Percentiles rank a stretch among this genome's conserved stretches.
Evolutionary conservation across 2,888 invertebrate genomes (phyloP).

Genomic region (Conchocele bisecta): DNA sequence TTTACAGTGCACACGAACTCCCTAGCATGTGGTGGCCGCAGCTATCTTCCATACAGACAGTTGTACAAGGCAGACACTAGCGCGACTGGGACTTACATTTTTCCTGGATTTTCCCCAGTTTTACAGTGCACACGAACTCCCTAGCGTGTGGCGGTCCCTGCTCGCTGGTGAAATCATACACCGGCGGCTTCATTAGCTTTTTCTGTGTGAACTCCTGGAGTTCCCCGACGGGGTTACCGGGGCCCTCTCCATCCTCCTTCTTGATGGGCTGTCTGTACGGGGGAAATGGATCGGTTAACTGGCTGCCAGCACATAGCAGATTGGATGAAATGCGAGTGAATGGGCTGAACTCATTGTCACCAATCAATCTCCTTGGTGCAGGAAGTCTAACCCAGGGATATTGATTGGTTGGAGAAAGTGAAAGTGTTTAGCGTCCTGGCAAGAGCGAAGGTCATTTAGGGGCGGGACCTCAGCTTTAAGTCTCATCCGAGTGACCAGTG

Average conservation of each 20-base stretch:
- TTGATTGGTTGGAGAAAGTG: too few relatives aligned
- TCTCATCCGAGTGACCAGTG: too few relatives aligned
- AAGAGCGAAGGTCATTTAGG: too few relatives aligned
- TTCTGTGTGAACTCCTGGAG: constrained; percentile 97
- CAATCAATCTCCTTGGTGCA: too few relatives aligned
- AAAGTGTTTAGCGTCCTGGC: too few relatives aligned
- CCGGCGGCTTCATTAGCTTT: constrained; percentile 96
- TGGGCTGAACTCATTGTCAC: too few relatives aligned
- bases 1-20: constrained; percentile 96
- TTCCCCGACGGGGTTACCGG: constrained; percentile 94
- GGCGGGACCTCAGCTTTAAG: too few relatives aligned
- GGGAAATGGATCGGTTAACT: background rate
- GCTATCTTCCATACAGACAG: too few relatives aligned
- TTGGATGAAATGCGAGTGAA: too few relatives aligned
- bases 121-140: constrained; percentile 96
- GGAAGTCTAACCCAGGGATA: too few relatives aligned
- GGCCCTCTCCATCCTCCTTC: constrained; percentile 88
- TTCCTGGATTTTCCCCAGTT: constrained; percentile 92
- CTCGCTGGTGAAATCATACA: constrained; percentile 93
- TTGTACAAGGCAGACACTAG: too few relatives aligned
- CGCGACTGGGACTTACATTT: constrained; percentile 74
- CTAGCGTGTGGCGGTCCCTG: constrained; percentile 96
- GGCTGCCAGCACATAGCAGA: too few relatives aligned
- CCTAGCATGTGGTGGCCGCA: constrained; percentile 95
- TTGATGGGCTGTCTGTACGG: constrained; percentile 19